A percentile compares a stretch with the other conserved stretches of the same genome.
Evolutionary conservation across 2,113 vertebrate genomes (phyloP).

Genomic region (Microcebus jonahi): DNA sequence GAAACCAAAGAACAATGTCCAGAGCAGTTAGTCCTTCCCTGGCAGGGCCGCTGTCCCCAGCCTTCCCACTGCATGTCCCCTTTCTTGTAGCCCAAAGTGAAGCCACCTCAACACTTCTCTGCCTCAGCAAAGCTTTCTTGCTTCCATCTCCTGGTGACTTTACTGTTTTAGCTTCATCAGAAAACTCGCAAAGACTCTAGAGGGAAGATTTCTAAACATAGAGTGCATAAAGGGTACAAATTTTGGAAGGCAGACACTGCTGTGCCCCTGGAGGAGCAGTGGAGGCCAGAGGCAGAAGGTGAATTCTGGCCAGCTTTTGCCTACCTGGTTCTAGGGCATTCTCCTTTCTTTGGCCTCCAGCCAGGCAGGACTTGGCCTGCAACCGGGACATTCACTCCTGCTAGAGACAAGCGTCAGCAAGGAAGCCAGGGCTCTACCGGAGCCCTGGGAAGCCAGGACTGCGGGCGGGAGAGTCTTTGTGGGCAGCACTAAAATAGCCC

Average conservation of each 20-base stretch:
- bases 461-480: background rate
- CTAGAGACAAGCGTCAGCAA: background rate
- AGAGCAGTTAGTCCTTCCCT: background rate
- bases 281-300: background rate
- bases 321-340: background rate
- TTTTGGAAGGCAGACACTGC: background rate
- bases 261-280: background rate
- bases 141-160: background rate
- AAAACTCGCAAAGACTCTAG: background rate
- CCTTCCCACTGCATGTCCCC: background rate
- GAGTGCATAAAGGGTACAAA: background rate
- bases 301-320: background rate
- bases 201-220: background rate
- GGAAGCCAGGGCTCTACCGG: background rate
- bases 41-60: background rate
- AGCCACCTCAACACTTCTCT: background rate
- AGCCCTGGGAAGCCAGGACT: background rate
- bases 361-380: background rate
- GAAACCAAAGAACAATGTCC: background rate
- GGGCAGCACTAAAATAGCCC: background rate
- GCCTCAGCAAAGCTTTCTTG: background rate
- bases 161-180: conserved; percentile 15
- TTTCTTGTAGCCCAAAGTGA: background rate
- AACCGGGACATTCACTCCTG: background rate
- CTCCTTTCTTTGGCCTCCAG: background rate